Evolutionary conservation across 2,888 invertebrate genomes (phyloP), one percentile per base, ranked within the genome.

Genomic region (Zele albiditarsus): DNA sequence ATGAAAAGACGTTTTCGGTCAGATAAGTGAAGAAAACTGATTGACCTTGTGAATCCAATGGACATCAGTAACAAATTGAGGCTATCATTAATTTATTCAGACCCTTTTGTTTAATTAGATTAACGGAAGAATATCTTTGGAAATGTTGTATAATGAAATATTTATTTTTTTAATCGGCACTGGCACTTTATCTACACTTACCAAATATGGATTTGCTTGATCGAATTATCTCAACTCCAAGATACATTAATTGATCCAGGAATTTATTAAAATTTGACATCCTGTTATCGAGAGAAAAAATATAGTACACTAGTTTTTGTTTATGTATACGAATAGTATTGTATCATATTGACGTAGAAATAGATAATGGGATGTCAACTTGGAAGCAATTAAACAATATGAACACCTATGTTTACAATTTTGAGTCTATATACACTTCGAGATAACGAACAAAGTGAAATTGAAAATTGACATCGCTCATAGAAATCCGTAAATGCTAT

Each of bases 201-300:
- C n/a, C n/a, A n/a, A n/a, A n/a, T n/a, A n/a, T n/a, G n/a, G n/a
- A n/a, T n/a, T n/a, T n/a, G n/a, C n/a, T n/a, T n/a, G n/a, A n/a
- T n/a, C n/a, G n/a, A n/a, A n/a, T n/a, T n/a, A n/a, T n/a, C n/a
- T n/a, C n/a, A n/a, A n/a, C n/a, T n/a, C n/a, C n/a, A n/a, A n/a
- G n/a, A n/a, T n/a, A n/a, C n/a, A n/a, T n/a, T n/a, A n/a, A n/a
- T n/a, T n/a, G n/a, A n/a, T n/a, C n/a, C n/a, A n/a, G n/a, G n/a
- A n/a, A 2, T 38, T 38, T 10, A 46, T 31, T 71, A 31, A 33
- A 65, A 57, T 16, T 72, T 72, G 65, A 72, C 49, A 72, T 72
- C 72, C 58, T 72, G 66, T 72, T 72, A 28, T 65, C 63, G 28
- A 60, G 5, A 27, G 27, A 16, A 60, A 12, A 38, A 31, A 8